phyloP scores from a whole-genome alignment of 1,140 invertebrate genomes.

The Sycophila sp. region DNA sequence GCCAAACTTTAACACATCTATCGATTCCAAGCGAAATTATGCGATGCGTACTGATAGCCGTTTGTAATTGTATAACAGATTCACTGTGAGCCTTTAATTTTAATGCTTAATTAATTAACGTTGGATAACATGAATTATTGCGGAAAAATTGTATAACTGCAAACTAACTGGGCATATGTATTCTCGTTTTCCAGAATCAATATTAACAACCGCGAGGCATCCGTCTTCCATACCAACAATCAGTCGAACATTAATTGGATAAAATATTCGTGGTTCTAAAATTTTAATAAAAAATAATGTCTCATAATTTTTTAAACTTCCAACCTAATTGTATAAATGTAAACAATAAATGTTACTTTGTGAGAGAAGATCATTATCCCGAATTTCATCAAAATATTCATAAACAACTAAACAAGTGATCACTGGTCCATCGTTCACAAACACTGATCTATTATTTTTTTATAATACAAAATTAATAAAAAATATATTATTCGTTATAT shows the following conservation, averaged over 20 bases:
- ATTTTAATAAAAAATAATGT: not conserved
- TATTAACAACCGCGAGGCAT: constrained; percentile 38
- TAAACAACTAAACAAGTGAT: constrained; percentile 45
- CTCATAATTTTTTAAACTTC: too few species aligned
- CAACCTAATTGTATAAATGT: not conserved
- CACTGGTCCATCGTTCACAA: constrained; percentile 27
- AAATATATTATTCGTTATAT: too few species aligned
- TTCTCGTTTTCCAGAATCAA: constrained; percentile 41
- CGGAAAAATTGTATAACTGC: too few species aligned
- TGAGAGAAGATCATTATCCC: not conserved
- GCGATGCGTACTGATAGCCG: constrained; percentile 12
- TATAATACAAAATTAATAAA: constrained; percentile 25
- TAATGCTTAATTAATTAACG: too few species aligned
- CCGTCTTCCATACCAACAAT: constrained; percentile 44
- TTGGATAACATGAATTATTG: too few species aligned
- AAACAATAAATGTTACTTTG: constrained; percentile 4
- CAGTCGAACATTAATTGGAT: constrained; percentile 39
- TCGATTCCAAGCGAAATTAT: constrained; percentile 41
- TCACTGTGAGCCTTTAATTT: constrained; percentile 26
- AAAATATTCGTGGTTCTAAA: constrained; percentile 32
- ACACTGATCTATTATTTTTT: constrained; percentile 41
- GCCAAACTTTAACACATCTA: constrained; percentile 45
- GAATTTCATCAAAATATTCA: constrained; percentile 44
- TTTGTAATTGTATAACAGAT: constrained; percentile 12
- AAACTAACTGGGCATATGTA: constrained; percentile 5